A percentile compares a stretch with the other conserved stretches of the same genome.
phyloP scores from a whole-genome alignment of 1,140 invertebrate genomes.

The Lepidurus packardi region DNA sequence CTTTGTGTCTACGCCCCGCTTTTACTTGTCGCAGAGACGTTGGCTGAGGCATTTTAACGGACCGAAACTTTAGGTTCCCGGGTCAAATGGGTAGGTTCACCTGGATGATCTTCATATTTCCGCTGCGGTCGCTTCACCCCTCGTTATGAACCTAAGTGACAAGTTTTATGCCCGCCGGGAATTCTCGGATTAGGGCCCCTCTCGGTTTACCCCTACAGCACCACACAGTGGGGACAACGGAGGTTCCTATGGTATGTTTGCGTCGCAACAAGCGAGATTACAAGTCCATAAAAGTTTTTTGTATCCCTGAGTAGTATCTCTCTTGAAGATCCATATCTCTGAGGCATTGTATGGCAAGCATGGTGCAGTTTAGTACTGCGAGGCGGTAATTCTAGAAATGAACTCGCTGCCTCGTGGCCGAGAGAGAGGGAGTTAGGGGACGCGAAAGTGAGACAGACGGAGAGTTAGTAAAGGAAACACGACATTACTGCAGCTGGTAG shows the following conservation, averaged over 20 bases:
- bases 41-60: neutral
- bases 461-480: neutral
- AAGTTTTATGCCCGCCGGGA: neutral
- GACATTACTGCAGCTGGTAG: neutral
- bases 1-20: no score
- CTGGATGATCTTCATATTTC: neutral
- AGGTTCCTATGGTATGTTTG: neutral
- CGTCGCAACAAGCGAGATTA: neutral
- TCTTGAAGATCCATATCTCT: neutral
- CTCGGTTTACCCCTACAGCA: no score
- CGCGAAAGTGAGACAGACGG: neutral
- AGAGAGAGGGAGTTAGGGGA: neutral
- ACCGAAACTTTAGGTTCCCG: neutral
- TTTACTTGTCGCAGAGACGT: no score
- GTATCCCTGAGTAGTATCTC: neutral
- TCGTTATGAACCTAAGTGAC: neutral
- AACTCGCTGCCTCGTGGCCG: neutral
- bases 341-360: neutral
- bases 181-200: neutral
- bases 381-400: neutral
- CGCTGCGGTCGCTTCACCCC: neutral
- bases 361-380: neutral
- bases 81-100: neutral
- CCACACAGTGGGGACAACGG: neutral
- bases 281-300: neutral